Evolutionary conservation across 1,140 invertebrate genomes (phyloP).

Genomic region (Gryllus bimaculatus): DNA sequence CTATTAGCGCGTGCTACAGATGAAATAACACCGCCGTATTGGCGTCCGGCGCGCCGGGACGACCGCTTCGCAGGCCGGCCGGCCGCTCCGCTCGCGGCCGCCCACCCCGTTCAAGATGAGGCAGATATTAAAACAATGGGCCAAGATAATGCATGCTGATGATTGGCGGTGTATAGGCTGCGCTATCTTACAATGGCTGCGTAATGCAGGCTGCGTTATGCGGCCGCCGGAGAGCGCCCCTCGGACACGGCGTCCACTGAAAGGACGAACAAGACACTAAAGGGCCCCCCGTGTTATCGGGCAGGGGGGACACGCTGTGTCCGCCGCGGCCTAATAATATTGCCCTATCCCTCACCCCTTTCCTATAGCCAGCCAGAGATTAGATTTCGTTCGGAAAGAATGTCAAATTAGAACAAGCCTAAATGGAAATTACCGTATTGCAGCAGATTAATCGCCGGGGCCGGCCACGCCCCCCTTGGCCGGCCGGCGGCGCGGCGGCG

Average conservation of each 20-base stretch:
- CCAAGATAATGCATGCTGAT: background rate
- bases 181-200: background rate
- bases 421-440: background rate
- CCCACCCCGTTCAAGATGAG: background rate
- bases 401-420: background rate
- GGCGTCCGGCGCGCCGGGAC: no score
- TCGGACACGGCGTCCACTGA: background rate
- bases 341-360: background rate
- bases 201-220: background rate
- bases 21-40: no score
- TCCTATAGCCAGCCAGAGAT: background rate
- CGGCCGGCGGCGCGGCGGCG: no score
- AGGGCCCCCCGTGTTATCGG: background rate
- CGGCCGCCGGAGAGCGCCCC: background rate
- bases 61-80: no score
- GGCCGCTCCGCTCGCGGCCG: no score
- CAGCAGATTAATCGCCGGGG: background rate
- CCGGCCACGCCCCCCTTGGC: background rate
- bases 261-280: constrained; percentile 3
- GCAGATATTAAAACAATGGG: background rate
- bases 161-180: background rate
- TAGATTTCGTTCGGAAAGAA: background rate
- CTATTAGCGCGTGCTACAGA: no score
- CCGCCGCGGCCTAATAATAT: background rate
- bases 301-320: background rate